A percentile compares a stretch with the other conserved stretches of the same genome.
Conservation (phyloP, 2,797 vertebrate species). For the Acrossocheilus wenchowensis region DNA sequence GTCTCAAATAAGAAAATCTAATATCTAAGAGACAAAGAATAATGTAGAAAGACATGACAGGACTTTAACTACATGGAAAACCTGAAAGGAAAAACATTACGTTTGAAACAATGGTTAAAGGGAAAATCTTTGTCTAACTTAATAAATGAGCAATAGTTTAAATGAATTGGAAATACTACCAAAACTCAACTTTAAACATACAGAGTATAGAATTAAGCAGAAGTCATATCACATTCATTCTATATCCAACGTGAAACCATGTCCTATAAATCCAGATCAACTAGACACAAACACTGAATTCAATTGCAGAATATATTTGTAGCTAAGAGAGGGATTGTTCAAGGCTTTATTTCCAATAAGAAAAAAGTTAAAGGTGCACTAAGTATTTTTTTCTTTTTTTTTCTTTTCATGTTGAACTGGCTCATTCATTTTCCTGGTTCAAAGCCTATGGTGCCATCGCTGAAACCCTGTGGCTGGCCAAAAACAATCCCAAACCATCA, state of each 20-base stretch:
- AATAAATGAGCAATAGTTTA: conserved; percentile 29
- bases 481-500: neutral
- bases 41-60: conserved; percentile 48
- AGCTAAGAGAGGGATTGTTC: neutral
- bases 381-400: neutral
- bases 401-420: neutral
- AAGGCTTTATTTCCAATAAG: neutral
- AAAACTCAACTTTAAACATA: conserved; percentile 39
- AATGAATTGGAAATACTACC: conserved; percentile 50
- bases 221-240: conserved; percentile 67
- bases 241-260: conserved; percentile 37
- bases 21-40: conserved; percentile 31
- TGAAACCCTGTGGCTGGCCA: neutral
- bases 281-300: conserved; percentile 62
- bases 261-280: conserved; percentile 64
- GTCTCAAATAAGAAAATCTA: conserved; percentile 48
- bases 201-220: conserved; percentile 58
- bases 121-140: conserved; percentile 28
- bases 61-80: conserved; percentile 52
- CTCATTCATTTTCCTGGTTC: neutral
- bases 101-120: conserved; percentile 46
- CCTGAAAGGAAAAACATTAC: conserved; percentile 43
- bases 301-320: conserved; percentile 39
- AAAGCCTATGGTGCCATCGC: neutral
- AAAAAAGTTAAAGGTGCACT: conserved; percentile 22